These are phyloP conservation scores for Hemichromis elongatus DNA, from an alignment of 2,113 vertebrate genomes.

Conservation along the genomic window DNA sequence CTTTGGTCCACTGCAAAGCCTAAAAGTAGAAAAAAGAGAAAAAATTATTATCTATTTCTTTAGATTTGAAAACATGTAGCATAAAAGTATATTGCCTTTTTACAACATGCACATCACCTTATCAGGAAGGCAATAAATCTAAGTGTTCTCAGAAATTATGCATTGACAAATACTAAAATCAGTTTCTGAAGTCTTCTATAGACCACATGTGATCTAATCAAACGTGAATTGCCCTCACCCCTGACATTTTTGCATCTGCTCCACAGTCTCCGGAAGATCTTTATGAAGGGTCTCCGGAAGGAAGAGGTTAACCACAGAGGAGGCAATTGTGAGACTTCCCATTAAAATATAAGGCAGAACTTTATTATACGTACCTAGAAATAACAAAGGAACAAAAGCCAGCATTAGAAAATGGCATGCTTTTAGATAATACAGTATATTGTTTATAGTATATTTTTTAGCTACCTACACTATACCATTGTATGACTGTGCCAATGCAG, in stretches of 20 bases:
- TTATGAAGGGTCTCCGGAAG: conserved; percentile 85
- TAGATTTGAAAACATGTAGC: neutral
- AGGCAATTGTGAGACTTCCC: conserved; percentile 85
- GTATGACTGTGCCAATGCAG: neutral
- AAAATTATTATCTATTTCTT: neutral
- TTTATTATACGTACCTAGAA: conserved; percentile 80
- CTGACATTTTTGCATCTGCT: conserved; percentile 85
- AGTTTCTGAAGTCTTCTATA: neutral
- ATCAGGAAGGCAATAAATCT: neutral
- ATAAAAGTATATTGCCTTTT: neutral
- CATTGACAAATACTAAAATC: neutral
- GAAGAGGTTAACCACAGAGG: conserved; percentile 84
- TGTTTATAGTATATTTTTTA: no score
- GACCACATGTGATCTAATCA: neutral
- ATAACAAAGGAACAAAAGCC: neutral
- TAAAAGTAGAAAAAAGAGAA: neutral
- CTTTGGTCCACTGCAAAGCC: conserved; percentile 36
- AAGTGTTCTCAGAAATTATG: neutral
- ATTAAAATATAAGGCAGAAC: conserved; percentile 89
- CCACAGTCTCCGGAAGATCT: conserved; percentile 86
- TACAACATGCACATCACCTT: neutral
- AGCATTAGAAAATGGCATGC: neutral
- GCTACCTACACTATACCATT: neutral
- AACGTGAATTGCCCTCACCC: conserved; percentile 63
- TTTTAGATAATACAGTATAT: neutral